These are phyloP conservation scores for Vesta saturnalis DNA, from an alignment of 2,888 invertebrate genomes.

Conservation along the genomic window DNA sequence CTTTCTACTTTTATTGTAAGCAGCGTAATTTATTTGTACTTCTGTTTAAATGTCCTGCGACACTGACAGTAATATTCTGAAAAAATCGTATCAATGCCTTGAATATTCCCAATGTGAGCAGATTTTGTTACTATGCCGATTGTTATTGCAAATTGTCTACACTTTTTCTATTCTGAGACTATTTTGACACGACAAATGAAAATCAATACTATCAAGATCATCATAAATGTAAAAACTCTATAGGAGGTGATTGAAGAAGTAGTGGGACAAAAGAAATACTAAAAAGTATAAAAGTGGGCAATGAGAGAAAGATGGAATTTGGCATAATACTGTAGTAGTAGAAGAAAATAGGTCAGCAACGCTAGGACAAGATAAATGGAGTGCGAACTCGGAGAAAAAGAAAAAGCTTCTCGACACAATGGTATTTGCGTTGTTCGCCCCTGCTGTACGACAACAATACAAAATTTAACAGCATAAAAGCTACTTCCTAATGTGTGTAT, in stretches of 20 bases:
- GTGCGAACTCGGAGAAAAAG: slow-evolving; percentile 46
- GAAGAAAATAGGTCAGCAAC: slow-evolving; percentile 43
- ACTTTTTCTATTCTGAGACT: neutral
- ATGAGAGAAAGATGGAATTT: slow-evolving; percentile 31
- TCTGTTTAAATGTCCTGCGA: neutral
- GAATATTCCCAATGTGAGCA: slow-evolving; percentile 1
- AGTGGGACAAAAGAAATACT: slow-evolving; percentile 30
- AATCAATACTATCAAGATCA: slow-evolving; percentile 31
- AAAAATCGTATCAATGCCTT: neutral
- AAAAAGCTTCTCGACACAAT: slow-evolving; percentile 44
- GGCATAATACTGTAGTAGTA: slow-evolving; percentile 19
- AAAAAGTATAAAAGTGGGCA: slow-evolving; percentile 28
- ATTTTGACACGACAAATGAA: slow-evolving; percentile 33
- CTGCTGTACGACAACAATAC: slow-evolving; percentile 41
- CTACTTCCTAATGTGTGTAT: slow-evolving; percentile 43
- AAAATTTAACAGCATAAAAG: slow-evolving; percentile 43
- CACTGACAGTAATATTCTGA: neutral
- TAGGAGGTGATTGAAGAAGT: slow-evolving; percentile 38
- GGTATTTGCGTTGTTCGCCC: slow-evolving; percentile 39
- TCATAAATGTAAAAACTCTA: slow-evolving; percentile 27
- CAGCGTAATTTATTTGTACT: slow-evolving; percentile 25
- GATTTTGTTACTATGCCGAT: slow-evolving; percentile 11
- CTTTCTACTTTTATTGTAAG: slow-evolving; percentile 24
- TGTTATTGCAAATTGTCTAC: slow-evolving; percentile 10
- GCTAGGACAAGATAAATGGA: slow-evolving; percentile 48